A percentile compares a stretch with the other conserved stretches of the same genome.
Evolutionary conservation across 2,113 vertebrate genomes (phyloP).

Genomic region (Thalassarche chlororhynchos): DNA sequence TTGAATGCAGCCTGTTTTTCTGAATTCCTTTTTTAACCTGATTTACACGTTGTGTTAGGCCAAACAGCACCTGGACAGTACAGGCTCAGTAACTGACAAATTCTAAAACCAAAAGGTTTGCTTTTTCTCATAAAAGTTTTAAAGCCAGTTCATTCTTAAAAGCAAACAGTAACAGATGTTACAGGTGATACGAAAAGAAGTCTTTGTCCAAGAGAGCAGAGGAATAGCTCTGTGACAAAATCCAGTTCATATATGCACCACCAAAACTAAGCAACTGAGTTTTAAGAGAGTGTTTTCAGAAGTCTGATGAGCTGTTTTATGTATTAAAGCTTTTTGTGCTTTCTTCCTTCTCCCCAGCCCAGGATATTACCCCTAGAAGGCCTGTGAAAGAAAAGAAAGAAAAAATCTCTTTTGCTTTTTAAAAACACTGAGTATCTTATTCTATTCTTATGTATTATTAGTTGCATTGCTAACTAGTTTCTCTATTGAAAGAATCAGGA

Average conservation of each 20-base stretch:
- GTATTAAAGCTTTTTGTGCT: neutral
- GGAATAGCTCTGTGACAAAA: neutral
- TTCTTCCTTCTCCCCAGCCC: neutral
- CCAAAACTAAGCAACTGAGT: neutral
- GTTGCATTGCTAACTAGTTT: neutral
- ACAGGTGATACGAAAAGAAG: neutral
- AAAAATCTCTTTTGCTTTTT: neutral
- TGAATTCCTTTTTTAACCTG: neutral
- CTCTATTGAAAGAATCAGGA: neutral
- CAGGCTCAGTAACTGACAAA: neutral
- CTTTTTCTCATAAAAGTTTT: neutral
- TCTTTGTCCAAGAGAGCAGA: neutral
- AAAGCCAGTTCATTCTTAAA: neutral
- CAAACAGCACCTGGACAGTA: neutral
- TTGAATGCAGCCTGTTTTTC: neutral
- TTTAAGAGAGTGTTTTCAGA: conserved; percentile 9
- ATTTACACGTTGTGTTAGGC: neutral
- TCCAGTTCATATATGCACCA: neutral
- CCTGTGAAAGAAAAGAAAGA: neutral
- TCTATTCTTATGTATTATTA: neutral
- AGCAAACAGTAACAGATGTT: neutral
- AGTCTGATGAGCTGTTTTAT: neutral
- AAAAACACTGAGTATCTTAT: neutral
- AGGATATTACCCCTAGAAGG: neutral
- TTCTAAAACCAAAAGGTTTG: neutral